Base-by-base conservation (phyloP, 2,113 vertebrate genomes). In the Tympanuchus pallidicinctus region DNA sequence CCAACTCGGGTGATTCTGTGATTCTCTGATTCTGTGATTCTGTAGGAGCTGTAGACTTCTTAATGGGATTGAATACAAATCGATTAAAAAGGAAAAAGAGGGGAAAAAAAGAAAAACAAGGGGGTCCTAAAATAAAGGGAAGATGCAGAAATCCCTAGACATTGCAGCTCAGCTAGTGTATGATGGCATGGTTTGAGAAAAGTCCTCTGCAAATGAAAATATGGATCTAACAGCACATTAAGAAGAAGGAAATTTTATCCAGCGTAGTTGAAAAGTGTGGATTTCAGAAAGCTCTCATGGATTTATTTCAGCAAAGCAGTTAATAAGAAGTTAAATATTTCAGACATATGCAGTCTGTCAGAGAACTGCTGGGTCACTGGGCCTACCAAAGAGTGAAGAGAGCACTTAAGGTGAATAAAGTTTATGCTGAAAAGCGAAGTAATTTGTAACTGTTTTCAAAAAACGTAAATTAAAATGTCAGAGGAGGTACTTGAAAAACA, bases 281-380 rank as follows among this genome's bases (percentile, higher is more conserved):
- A 87, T 70, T 85, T 72, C 57, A n/a, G 25, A 82, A 13, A 34
- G 8, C 36, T 91, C 28, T 40, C 43, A n/a, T 69, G 48, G 74
- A 87, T 69, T 92, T 82, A 43, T 61, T 92, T 82, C 48, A 88
- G 59, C 52, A 70, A 50, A 82, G 40, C 16, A 57, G 28, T 48
- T 92, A 91, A 91, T 82, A 83, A 76, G 88, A 95, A 89, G 87
- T 87, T 65, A 89, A 94, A 22, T 48, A 87, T 92, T 93, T 91
- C 61, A 87, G 89, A 82, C 66, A 69, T n/a, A 57, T 5, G 22
- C 67, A 88, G 63, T 61, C 54, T 89, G 78, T n/a, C 43, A 82
- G 56, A 71, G 57, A 76, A 15, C 67, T 84, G n/a, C 59, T 34
- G 75, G 48, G 43, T 95, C 82, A 66, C 0, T 6, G 36, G 56